Base-by-base conservation (phyloP, 2,888 invertebrate genomes). In the Parnassius smintheus region DNA sequence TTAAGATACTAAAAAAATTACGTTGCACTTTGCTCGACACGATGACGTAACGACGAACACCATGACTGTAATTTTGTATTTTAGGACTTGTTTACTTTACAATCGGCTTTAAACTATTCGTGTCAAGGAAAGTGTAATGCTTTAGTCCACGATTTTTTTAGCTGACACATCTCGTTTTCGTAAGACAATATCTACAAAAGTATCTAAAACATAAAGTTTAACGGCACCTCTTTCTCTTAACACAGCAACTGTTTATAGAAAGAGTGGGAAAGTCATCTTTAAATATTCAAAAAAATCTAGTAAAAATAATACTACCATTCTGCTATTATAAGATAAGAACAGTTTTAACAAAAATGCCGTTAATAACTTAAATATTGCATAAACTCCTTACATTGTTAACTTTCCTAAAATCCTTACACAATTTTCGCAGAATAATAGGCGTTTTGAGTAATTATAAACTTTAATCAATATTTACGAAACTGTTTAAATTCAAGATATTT, bases 81-180 rank as follows among this genome's bases (percentile, higher is more conserved):
- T 74, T 66, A 72, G 51, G 12, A 11, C 9, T 58, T 75, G 66
- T 48, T 68, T 44, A 11, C 9, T 71, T 72, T 71, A 66, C 64
- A 74, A 71, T 76, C 81, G 82, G 80, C 83, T 86, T 82, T 86
- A 82, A 83, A 73, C 69, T 58, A 59, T 66, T 70, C 77, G 82
- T 74, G 72, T 74, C 69, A 66, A 70, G 74, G 80, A 80, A 81
- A 84, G 82, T 80, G 77, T 69, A 72, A 72, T 74, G 76, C 61
- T 63, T 70, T 84, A 82, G 81, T 76, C 78, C 80, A 76, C 74
- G 72, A 77, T 82, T 85, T 81, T 87, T 88, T 75, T 82, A 79
- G 86, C 88, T 88, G 86, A 66, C 54, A 65, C 71, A 72, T 85
- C 83, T 88, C 88, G 89, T 84, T 78, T 86, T 83, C 83, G 82